These are phyloP conservation scores for Coreoperca whiteheadi DNA, from an alignment of 2,113 vertebrate species.

Conservation along the genomic window DNA sequence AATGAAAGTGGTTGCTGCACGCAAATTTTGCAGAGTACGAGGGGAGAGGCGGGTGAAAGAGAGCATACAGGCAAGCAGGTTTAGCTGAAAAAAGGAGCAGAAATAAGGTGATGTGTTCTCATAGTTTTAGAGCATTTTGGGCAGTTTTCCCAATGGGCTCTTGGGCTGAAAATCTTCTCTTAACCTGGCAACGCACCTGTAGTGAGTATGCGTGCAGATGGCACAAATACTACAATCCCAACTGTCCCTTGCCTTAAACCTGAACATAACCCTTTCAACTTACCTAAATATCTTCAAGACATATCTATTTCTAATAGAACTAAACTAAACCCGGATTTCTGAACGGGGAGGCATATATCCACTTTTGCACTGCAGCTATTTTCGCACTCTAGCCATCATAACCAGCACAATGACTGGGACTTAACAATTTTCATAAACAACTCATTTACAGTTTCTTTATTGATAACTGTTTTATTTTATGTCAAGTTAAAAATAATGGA, in stretches of 20 bases:
- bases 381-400: not conserved
- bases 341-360: not conserved
- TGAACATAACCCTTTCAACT: slow-evolving; percentile 6
- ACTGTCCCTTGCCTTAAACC: slow-evolving; percentile 13
- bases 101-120: slow-evolving; percentile 14
- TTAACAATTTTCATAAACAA: not conserved
- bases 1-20: not conserved
- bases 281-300: slow-evolving; percentile 1
- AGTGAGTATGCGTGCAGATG: slow-evolving; percentile 35
- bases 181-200: slow-evolving; percentile 10
- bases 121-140: slow-evolving; percentile 27
- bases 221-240: slow-evolving; percentile 19
- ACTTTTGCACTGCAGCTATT: not conserved
- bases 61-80: slow-evolving; percentile 3
- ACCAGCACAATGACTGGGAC: not conserved
- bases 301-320: not conserved
- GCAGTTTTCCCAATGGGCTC: slow-evolving; percentile 47
- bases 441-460: too few relatives aligned
- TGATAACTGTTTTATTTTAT: too few relatives aligned
- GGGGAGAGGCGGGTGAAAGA: not conserved
- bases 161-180: slow-evolving; percentile 40
- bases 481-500: too few relatives aligned
- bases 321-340: not conserved
- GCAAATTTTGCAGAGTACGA: not conserved
- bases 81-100: slow-evolving; percentile 8